phyloP scores from a whole-genome alignment of 2,888 invertebrate genomes.

The Tetropium fuscum region DNA sequence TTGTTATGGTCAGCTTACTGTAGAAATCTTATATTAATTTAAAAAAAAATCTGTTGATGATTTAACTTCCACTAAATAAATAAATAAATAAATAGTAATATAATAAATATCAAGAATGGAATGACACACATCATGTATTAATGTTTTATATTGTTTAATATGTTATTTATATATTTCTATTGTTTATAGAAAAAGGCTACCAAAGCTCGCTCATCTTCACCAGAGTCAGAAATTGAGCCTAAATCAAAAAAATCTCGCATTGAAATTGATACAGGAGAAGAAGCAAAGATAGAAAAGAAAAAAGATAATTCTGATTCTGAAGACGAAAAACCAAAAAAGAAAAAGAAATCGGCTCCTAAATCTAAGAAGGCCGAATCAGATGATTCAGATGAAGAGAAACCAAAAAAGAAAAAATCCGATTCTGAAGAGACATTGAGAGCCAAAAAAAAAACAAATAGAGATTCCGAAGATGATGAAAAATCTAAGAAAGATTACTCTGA shows the following conservation, averaged over 20 bases:
- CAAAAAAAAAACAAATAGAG: constrained; percentile 47
- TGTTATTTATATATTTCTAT: constrained; percentile 3
- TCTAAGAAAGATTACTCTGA: constrained; percentile 46
- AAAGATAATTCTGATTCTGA: constrained; percentile 48
- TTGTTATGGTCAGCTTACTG: no score
- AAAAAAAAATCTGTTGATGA: no score
- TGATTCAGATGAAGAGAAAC: constrained; percentile 44
- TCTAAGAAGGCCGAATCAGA: constrained; percentile 62
- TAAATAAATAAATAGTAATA: no score
- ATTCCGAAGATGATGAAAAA: constrained; percentile 35
- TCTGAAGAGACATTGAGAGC: constrained; percentile 53
- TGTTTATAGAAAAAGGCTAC: constrained; percentile 21
- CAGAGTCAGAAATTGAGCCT: constrained; percentile 44
- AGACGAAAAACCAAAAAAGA: constrained; percentile 54
- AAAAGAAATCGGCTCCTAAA: constrained; percentile 42
- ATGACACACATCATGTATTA: no score
- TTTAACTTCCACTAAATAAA: no score
- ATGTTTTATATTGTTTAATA: no score
- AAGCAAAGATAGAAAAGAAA: constrained; percentile 38
- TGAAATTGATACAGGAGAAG: constrained; percentile 41
- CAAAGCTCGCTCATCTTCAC: constrained; percentile 41
- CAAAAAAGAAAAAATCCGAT: constrained; percentile 44
- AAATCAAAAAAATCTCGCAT: constrained; percentile 42
- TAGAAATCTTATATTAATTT: no score
- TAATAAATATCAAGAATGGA: no score